These are phyloP conservation scores for Campopleginae sp. DNA, from an alignment of 2,888 invertebrate genomes.

Conservation along the genomic window DNA sequence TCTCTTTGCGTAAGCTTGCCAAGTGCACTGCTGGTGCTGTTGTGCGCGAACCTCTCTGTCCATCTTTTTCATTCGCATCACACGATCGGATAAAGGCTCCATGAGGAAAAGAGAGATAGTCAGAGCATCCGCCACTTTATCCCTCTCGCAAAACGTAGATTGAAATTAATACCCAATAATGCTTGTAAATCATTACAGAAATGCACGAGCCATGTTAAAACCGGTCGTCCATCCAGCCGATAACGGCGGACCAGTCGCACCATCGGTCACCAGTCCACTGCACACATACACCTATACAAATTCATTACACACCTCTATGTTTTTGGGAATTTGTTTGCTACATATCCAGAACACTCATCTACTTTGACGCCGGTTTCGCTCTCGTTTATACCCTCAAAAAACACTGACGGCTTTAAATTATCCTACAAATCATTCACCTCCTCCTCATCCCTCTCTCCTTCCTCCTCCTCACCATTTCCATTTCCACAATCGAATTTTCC, in stretches of 20 bases:
- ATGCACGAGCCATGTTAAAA: constrained; percentile 80
- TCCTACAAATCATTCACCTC: constrained; percentile 58
- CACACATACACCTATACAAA: constrained; percentile 1
- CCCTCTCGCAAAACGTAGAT: constrained; percentile 79
- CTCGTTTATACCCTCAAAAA: constrained; percentile 38
- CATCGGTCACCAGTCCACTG: constrained; percentile 45
- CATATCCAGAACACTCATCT: constrained; percentile 38
- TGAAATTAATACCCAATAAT: constrained; percentile 84
- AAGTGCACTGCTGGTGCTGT: constrained; percentile 14
- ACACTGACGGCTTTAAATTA: constrained; percentile 59
- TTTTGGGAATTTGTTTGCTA: constrained; percentile 19
- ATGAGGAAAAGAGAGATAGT: constrained; percentile 62
- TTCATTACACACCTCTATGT: constrained; percentile 2
- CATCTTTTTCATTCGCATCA: constrained; percentile 75
- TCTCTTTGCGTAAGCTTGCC: constrained; percentile 51
- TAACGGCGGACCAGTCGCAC: constrained; percentile 60
- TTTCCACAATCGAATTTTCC: constrained; percentile 54
- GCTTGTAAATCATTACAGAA: constrained; percentile 83
- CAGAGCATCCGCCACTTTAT: constrained; percentile 72
- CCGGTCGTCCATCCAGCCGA: constrained; percentile 70
- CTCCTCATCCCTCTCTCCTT: too few species aligned
- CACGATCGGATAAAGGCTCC: constrained; percentile 54
- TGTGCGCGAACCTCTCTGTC: constrained; percentile 67
- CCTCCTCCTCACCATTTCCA: constrained; percentile 37
- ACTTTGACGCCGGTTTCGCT: constrained; percentile 49